These are phyloP conservation scores for Pollenia griseotomentosa DNA, from an alignment of 2,888 invertebrate species.

Conservation along the genomic window DNA sequence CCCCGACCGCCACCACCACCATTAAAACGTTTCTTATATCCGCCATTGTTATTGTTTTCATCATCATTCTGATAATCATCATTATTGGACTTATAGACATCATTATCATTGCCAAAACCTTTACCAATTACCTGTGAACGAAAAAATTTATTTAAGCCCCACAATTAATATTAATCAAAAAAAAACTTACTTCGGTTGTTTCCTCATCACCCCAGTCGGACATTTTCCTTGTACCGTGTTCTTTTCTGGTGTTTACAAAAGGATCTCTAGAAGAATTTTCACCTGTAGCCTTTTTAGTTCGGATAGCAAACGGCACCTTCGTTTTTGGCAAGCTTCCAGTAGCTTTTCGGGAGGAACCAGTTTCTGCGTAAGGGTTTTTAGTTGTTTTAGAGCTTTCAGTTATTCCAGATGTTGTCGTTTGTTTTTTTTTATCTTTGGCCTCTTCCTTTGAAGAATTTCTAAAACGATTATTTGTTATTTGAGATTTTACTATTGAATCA, in stretches of 20 bases:
- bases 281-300: not conserved
- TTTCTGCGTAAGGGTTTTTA: too few species aligned
- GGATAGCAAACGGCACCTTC: not conserved
- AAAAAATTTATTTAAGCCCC: not conserved
- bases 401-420: not conserved
- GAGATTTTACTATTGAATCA: slow-evolving; percentile 48
- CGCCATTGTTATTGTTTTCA: slow-evolving; percentile 69
- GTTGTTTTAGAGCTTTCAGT: too few species aligned
- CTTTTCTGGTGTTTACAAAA: not conserved
- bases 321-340: not conserved
- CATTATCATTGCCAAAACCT: slow-evolving; percentile 68
- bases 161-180: not conserved
- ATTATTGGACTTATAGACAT: slow-evolving; percentile 50
- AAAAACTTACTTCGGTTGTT: slow-evolving; percentile 63
- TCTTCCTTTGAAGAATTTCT: slow-evolving; percentile 53
- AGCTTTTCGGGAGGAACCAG: not conserved
- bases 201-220: slow-evolving; percentile 78
- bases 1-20: slow-evolving; percentile 67
- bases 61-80: slow-evolving; percentile 49
- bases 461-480: slow-evolving; percentile 49
- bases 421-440: not conserved
- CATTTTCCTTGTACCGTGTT: slow-evolving; percentile 74
- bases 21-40: slow-evolving; percentile 42
- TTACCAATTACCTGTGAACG: slow-evolving; percentile 65
- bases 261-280: not conserved